Base-by-base conservation (phyloP, 1,140 invertebrate genomes). In the Drosophila baimaii region DNA sequence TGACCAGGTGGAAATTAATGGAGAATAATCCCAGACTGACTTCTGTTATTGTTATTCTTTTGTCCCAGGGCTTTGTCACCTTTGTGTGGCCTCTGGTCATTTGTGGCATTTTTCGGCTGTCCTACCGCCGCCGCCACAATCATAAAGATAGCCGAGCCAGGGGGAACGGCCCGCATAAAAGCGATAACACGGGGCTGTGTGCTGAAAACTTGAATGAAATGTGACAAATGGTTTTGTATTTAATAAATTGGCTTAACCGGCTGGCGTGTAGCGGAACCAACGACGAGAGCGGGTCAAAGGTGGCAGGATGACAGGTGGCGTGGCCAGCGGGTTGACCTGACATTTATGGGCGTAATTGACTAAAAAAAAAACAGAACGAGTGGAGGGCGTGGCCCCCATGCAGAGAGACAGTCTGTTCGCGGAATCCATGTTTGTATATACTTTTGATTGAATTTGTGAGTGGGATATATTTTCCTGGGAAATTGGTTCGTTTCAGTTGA, bases 221-320 rank as follows among this genome's bases (percentile, higher is more conserved):
- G 83, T 88, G 84, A 89, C 83, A 88, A 88, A 88, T 88, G 83
- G 76, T 79, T 88, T 88, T 76, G 81, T 83, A 79, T 89, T 88
- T 88, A 88, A 88, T 88, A 88, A 88, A 88, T 88, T 88, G 83
- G 84, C 84, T 83, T 80, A 83, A 88, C 80, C 77, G 68, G 76
- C 65, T 83, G 66, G 69, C 76, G 54, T 77, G 77, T 58, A 37
- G 57, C 47, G 47, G 51, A 57, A 75, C 62, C 49, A 51, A 37
- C 58, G 56, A 37, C 58, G 56, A 56, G 47, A 55, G 31, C 37
- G 25, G 17, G 27, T 52, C 25, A 54, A 13, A 27, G 39, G 59
- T 52, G 46, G 12, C 10, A 10, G 56, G 39, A 19, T 58, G 54
- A 31, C 55, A 64, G 58, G 54, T 63, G 35, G 43, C 19, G 52